Conservation (phyloP, 2,888 invertebrate species). For the Synanthedon tipuliformis region DNA sequence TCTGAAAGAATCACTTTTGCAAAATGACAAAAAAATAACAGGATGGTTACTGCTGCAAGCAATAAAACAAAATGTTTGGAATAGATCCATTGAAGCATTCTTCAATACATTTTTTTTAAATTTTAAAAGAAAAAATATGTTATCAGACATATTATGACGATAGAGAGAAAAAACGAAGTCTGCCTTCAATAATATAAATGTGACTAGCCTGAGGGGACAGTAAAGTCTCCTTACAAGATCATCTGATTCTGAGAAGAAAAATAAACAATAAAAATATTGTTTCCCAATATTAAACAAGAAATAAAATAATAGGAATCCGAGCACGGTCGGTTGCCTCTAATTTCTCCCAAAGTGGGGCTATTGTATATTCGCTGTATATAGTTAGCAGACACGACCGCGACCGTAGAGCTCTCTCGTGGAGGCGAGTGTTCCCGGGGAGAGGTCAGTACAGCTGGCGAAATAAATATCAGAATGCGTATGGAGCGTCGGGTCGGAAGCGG, state of each 20-base stretch:
- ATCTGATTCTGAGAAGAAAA: neutral
- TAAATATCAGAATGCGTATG: conserved; percentile 7
- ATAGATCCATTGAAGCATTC: no score
- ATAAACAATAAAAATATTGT: neutral
- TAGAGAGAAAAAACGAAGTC: no score
- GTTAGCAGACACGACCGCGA: conserved; percentile 4
- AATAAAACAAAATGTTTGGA: no score
- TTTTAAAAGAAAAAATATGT: no score
- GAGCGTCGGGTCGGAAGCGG: conserved; percentile 4
- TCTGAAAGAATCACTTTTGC: no score
- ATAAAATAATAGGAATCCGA: conserved; percentile 1
- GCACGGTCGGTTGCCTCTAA: conserved; percentile 4
- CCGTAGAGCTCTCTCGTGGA: conserved; percentile 1
- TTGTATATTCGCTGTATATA: conserved; percentile 7
- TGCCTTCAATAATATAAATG: no score
- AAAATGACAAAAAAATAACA: no score
- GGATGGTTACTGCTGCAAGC: no score
- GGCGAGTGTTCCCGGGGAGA: neutral
- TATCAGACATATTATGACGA: no score
- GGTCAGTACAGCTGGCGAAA: conserved; percentile 6
- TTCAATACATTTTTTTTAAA: no score
- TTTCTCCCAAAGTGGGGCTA: conserved; percentile 4
- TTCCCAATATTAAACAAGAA: neutral
- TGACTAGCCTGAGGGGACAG: no score
- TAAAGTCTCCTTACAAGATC: no score